phyloP scores from a whole-genome alignment of 1,140 invertebrate species.

The Drosophila ananassae region DNA sequence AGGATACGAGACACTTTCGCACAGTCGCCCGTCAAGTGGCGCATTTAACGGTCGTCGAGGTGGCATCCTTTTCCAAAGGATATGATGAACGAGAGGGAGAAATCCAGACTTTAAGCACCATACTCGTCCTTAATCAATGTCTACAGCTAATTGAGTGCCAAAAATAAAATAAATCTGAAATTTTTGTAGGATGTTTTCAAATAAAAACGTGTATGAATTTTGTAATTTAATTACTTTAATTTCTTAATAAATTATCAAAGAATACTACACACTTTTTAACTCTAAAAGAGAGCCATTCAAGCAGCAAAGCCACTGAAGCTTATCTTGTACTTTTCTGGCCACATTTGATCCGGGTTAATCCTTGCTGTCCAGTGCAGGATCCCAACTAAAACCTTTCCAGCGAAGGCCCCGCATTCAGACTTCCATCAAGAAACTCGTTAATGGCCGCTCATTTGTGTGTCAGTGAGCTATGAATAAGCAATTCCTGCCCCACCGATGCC shows the following conservation, averaged over 20 bases:
- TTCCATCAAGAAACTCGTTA: slow-evolving; percentile 40
- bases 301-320: slow-evolving; percentile 24
- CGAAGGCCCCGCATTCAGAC: background rate
- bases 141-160: slow-evolving; percentile 40
- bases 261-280: background rate
- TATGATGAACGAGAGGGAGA: slow-evolving; percentile 1
- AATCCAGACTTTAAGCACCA: background rate
- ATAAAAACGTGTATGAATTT: too few species aligned
- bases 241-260: background rate
- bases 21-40: slow-evolving; percentile 44
- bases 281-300: slow-evolving; percentile 8
- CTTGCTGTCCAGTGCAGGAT: slow-evolving; percentile 35
- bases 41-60: slow-evolving; percentile 41
- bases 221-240: background rate
- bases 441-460: slow-evolving; percentile 58
- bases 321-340: slow-evolving; percentile 14
- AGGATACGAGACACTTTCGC: slow-evolving; percentile 47
- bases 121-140: slow-evolving; percentile 27
- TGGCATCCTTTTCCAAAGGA: slow-evolving; percentile 30
- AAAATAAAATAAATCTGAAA: slow-evolving; percentile 31
- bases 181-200: slow-evolving; percentile 12
- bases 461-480: slow-evolving; percentile 62
- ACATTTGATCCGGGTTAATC: slow-evolving; percentile 51
- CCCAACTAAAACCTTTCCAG: slow-evolving; percentile 4
- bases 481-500: slow-evolving; percentile 22